phyloP scores from a whole-genome alignment of 1,140 invertebrate genomes.

The Drosophila yakuba region DNA sequence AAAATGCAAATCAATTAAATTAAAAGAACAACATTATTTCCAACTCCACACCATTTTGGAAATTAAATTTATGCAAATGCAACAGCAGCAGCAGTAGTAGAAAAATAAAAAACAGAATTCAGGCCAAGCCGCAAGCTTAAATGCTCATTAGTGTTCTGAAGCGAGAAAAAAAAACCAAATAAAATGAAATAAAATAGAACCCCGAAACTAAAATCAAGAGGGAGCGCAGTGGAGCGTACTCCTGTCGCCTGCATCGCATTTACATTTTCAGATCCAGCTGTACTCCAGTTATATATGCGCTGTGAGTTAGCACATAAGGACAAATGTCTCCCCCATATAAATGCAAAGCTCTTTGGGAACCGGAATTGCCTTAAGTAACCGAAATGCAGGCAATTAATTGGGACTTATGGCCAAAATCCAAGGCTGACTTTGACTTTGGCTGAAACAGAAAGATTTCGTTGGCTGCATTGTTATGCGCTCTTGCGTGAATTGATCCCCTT shows the following conservation, averaged over 20 bases:
- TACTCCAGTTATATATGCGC: neutral
- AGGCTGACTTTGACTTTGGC: conserved; percentile 9
- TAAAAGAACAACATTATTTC: conserved; percentile 52
- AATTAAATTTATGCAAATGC: conserved; percentile 80
- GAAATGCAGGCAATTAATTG: conserved; percentile 79
- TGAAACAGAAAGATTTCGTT: conserved; percentile 15
- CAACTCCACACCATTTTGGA: conserved; percentile 31
- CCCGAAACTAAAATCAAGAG: neutral
- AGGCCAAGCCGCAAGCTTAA: conserved; percentile 59
- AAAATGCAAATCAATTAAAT: conserved; percentile 71
- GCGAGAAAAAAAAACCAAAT: conserved; percentile 9
- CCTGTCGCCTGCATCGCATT: conserved; percentile 62
- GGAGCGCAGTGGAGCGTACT: conserved; percentile 38
- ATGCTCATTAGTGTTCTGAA: conserved; percentile 66
- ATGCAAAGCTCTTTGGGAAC: conserved; percentile 61
- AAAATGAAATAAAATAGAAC: conserved; percentile 6
- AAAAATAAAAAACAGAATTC: conserved; percentile 7
- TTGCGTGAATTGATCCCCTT: conserved; percentile 35
- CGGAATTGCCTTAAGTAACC: conserved; percentile 34
- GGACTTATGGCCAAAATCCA: conserved; percentile 51
- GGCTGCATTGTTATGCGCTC: conserved; percentile 27
- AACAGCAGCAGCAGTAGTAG: conserved; percentile 37
- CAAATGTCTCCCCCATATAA: conserved; percentile 34
- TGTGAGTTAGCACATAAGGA: neutral
- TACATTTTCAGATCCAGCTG: conserved; percentile 38